Conservation (phyloP, 2,797 vertebrate species). For the Melanotaenia boesemani region DNA sequence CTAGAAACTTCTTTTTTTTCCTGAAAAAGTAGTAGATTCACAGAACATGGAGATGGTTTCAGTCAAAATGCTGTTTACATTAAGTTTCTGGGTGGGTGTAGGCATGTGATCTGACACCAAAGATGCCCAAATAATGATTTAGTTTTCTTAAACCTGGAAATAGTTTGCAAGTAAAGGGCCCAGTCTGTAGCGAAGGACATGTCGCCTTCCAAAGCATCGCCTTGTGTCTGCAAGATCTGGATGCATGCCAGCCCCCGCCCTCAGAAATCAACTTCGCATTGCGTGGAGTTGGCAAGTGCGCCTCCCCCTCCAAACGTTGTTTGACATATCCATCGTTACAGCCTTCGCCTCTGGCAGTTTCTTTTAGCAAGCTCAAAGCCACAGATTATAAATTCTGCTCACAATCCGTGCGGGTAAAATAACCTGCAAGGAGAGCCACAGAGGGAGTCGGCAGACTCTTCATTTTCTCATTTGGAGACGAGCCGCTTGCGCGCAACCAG, state of each 20-base stretch:
- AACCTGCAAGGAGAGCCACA: conserved; percentile 79
- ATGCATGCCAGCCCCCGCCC: conserved; percentile 81
- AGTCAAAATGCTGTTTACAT: too few species aligned
- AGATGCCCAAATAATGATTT: not conserved
- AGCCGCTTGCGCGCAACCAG: conserved; percentile 59
- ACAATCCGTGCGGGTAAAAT: conserved; percentile 84
- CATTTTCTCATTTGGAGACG: conserved; percentile 48
- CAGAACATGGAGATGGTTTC: too few species aligned
- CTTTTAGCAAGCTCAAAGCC: conserved; percentile 88
- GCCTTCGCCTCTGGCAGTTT: conserved; percentile 87
- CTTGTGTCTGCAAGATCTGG: conserved; percentile 68
- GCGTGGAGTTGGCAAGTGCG: conserved; percentile 73
- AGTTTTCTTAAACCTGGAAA: not conserved
- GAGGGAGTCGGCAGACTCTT: conserved; percentile 9
- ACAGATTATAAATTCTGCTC: conserved; percentile 88
- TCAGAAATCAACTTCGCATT: conserved; percentile 74
- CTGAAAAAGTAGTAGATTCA: too few species aligned
- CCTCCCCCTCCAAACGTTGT: conserved; percentile 74
- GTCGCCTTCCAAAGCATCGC: conserved; percentile 61
- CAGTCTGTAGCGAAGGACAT: conserved; percentile 16
- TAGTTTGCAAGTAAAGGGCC: not conserved
- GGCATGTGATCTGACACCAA: not conserved
- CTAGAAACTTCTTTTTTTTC: too few species aligned
- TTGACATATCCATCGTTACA: conserved; percentile 77
- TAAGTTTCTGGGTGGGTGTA: not conserved